These are phyloP conservation scores for Euura lappo DNA, from an alignment of 1,140 invertebrate genomes.

Conservation along the genomic window DNA sequence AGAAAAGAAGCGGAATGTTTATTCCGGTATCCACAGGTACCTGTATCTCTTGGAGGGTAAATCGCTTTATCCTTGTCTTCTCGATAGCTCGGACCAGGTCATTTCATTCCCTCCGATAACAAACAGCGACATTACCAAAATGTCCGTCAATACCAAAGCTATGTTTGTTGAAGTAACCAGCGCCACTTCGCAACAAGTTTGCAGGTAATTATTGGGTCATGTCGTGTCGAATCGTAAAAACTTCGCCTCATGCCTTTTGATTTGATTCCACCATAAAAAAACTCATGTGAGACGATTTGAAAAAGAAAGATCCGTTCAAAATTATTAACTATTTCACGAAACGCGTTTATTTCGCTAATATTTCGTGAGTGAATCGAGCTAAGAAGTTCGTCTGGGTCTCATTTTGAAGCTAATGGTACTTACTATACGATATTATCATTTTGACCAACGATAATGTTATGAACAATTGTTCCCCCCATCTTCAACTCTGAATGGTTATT, in stretches of 20 bases:
- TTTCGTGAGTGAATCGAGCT: no score
- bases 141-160: conserved; percentile 67
- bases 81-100: conserved; percentile 67
- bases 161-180: conserved; percentile 83
- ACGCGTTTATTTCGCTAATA: no score
- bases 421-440: no score
- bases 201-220: conserved; percentile 56
- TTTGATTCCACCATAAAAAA: neutral
- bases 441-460: no score
- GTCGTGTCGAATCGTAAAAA: no score
- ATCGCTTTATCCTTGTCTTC: conserved; percentile 72
- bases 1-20: conserved; percentile 81
- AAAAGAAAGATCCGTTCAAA: no score
- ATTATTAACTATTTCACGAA: no score
- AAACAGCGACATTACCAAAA: conserved; percentile 81
- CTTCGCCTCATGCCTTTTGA: no score
- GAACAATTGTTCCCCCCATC: no score
- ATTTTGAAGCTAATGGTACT: no score
- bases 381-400: no score
- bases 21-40: conserved; percentile 84
- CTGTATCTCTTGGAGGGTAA: conserved; percentile 80
- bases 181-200: conserved; percentile 66
- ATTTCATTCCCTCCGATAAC: conserved; percentile 87
- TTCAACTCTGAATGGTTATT: no score
- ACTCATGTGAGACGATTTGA: neutral